Conservation (phyloP, 2,797 vertebrate species). For the Melanotaenia boesemani region DNA sequence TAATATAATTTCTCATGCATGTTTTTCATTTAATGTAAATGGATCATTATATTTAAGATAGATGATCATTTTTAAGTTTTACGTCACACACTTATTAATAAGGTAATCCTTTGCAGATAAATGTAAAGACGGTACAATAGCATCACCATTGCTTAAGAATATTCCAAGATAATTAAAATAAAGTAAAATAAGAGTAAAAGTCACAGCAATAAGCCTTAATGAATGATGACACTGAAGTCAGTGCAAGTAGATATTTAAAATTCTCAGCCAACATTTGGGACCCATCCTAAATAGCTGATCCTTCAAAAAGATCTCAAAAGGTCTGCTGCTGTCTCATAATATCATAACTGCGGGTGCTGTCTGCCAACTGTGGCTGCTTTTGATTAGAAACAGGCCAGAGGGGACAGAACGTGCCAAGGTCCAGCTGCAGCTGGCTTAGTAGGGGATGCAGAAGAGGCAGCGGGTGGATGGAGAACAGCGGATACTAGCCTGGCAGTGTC, state of each 20-base stretch:
- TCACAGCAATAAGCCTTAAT: slow-evolving; percentile 9
- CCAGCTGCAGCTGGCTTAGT: slow-evolving; percentile 58
- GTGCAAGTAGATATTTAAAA: slow-evolving; percentile 42
- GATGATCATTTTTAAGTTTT: no score
- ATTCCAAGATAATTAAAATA: neutral
- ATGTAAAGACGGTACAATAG: neutral
- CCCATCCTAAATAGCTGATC: slow-evolving; percentile 51
- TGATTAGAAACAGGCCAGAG: slow-evolving; percentile 62
- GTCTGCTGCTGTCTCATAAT: slow-evolving; percentile 66
- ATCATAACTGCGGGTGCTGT: slow-evolving; percentile 52
- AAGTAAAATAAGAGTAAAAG: neutral
- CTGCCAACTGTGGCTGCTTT: slow-evolving; percentile 63
- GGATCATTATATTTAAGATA: no score
- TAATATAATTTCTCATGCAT: neutral
- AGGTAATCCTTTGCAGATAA: neutral
- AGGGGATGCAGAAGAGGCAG: neutral
- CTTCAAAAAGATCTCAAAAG: slow-evolving; percentile 46
- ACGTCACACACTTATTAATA: no score
- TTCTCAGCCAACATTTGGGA: slow-evolving; percentile 44
- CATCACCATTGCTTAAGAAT: neutral
- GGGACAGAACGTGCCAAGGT: slow-evolving; percentile 44
- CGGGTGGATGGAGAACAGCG: neutral
- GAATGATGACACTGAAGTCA: slow-evolving; percentile 3
- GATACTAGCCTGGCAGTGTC: slow-evolving; percentile 38
- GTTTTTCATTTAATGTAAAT: no score